Percentiles rank a stretch among this genome's conserved stretches.
These are phyloP conservation scores for Diloba caeruleocephala DNA, from an alignment of 2,888 invertebrate species.

Conservation along the genomic window DNA sequence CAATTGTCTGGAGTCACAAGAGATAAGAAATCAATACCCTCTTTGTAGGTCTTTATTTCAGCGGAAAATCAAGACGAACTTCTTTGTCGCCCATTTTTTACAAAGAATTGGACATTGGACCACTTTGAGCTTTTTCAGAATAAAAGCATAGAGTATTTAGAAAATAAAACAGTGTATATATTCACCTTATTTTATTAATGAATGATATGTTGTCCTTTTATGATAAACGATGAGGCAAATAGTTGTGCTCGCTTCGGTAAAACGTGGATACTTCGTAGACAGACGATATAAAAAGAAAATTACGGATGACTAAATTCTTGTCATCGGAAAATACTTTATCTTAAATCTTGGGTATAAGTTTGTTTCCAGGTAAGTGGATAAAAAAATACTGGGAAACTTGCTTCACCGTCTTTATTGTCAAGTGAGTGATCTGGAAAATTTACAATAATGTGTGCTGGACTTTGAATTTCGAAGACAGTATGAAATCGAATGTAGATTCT, in stretches of 20 bases:
- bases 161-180: no score
- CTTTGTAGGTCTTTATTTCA: no score
- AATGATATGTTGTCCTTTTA: no score
- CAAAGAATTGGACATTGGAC: no score
- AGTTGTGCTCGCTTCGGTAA: neutral
- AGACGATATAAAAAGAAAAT: slow-evolving; percentile 1
- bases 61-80: no score
- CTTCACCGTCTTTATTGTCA: slow-evolving; percentile 33
- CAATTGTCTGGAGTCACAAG: no score
- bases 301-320: slow-evolving; percentile 3
- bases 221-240: no score
- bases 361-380: neutral
- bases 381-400: neutral
- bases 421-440: slow-evolving; percentile 41
- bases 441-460: slow-evolving; percentile 24
- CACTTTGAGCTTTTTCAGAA: no score
- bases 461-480: slow-evolving; percentile 18
- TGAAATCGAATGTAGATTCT: neutral
- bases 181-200: no score
- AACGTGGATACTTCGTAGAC: neutral
- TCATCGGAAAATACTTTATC: slow-evolving; percentile 9
- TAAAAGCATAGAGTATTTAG: no score
- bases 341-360: slow-evolving; percentile 3
- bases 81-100: no score
- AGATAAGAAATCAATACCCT: no score